Evolutionary conservation across 2,797 vertebrate species (phyloP), one percentile per base, ranked within the genome.

Genomic region (Prunella strophiata): DNA sequence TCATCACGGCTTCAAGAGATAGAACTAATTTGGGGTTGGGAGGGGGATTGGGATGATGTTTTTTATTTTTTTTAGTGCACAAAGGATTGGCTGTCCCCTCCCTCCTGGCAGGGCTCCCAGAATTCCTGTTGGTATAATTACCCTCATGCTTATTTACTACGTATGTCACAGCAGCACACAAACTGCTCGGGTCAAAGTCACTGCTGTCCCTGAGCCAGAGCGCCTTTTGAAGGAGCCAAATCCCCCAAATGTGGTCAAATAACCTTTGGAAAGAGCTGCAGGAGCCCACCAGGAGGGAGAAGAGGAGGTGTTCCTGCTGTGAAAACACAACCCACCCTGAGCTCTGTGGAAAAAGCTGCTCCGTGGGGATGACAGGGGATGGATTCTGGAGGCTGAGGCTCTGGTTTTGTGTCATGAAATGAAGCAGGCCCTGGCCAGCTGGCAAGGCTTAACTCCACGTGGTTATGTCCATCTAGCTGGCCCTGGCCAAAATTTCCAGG

Each of bases 81-180:
- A 73, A 65, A 92, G 78, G 78, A 48, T 79, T 95, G 78, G 87
- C 75, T 59, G 68, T 89, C 58, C 91, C 75, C 82, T 92, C 76
- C 2, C 5, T 82, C 54, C 91, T 96, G 96, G 96, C 94, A 42
- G 92, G 32, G 20, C 52, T 96, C 95, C 95, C 94, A 94, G 94
- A 92, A 73, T 91, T 95, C 70, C 92, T 95, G 79, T 84, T 95
- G 94, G 79, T 83, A 29, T 89, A 96, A 96, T 96, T 95, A 88
- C 66, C 79, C 92, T 92, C 82, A 66, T 0, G 16, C 79, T 96
- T 93, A 93, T 96, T 96, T 96, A 97, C 95, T 96, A 93, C 48
- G 57, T 52, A 9, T 93, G 91, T 68, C 25, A 22, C 89, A 89
- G 94, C 36, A 84, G 91, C 91, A 70, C 82, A 91, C 3, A 42